Conservation (phyloP, 2,888 invertebrate species). For the Ennomos fuscantarius region DNA sequence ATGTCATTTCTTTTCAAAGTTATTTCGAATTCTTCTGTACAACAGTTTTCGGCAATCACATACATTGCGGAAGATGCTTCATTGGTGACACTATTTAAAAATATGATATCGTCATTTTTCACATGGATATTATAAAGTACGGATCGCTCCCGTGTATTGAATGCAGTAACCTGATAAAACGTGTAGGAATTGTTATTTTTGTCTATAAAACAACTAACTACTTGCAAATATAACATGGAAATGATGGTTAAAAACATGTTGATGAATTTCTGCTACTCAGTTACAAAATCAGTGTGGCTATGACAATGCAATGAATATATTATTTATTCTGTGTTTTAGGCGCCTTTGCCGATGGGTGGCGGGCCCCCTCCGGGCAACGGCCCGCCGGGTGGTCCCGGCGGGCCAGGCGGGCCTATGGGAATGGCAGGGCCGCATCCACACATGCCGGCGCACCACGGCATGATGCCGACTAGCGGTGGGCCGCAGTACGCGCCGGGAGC, state of each 20-base stretch:
- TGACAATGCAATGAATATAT: neutral
- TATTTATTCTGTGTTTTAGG: slow-evolving; percentile 46
- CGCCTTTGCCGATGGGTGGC: slow-evolving; percentile 74
- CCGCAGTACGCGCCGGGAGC: slow-evolving; percentile 41
- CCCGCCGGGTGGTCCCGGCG: slow-evolving; percentile 53
- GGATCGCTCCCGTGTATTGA: slow-evolving; percentile 61
- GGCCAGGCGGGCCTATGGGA: slow-evolving; percentile 56
- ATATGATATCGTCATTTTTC: slow-evolving; percentile 47
- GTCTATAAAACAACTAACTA: slow-evolving; percentile 7
- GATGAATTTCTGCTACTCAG: neutral
- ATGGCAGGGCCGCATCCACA: slow-evolving; percentile 65
- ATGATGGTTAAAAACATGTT: slow-evolving; percentile 8
- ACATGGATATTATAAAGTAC: slow-evolving; percentile 55
- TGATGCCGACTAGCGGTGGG: slow-evolving; percentile 60
- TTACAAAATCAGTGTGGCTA: slow-evolving; percentile 26
- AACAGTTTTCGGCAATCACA: slow-evolving; percentile 53
- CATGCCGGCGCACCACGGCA: slow-evolving; percentile 70
- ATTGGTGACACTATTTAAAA: slow-evolving; percentile 70
- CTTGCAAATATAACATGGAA: slow-evolving; percentile 16
- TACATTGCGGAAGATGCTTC: slow-evolving; percentile 69
- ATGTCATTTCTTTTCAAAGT: slow-evolving; percentile 54
- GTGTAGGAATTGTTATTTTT: slow-evolving; percentile 42
- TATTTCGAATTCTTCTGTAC: slow-evolving; percentile 51
- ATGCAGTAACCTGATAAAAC: slow-evolving; percentile 67
- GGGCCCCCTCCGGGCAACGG: slow-evolving; percentile 76